Conservation (phyloP, 2,113 vertebrate species). For the Hydrochoerus hydrochaeris region DNA sequence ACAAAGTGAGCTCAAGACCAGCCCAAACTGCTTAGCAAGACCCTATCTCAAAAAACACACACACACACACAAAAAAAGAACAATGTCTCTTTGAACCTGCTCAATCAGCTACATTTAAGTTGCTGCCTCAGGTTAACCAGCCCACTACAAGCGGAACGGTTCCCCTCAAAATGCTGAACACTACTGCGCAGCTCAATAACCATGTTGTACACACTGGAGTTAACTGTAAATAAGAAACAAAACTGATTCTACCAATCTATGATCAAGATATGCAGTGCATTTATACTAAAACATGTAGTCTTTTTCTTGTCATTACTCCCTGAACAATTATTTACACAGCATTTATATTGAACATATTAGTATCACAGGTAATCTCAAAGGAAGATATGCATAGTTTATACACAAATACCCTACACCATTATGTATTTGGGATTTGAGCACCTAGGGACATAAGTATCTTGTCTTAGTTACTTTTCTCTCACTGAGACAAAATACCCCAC, state of each 20-base stretch:
- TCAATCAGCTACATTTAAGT: conserved; percentile 12
- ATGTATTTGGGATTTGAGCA: background rate
- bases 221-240: conserved; percentile 30
- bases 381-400: background rate
- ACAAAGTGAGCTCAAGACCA: no score
- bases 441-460: background rate
- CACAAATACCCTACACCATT: background rate
- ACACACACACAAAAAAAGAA: no score
- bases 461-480: no score
- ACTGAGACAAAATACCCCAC: no score
- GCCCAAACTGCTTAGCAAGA: no score
- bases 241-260: conserved; percentile 14
- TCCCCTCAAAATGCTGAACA: background rate
- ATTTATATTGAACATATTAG: background rate
- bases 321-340: background rate
- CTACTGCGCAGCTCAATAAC: background rate
- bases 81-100: background rate
- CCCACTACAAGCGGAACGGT: background rate
- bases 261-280: background rate
- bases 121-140: background rate
- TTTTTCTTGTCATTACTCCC: background rate
- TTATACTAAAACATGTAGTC: background rate
- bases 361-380: background rate
- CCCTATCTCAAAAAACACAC: no score
- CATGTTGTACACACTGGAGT: background rate